Conservation (phyloP, 2,888 invertebrate genomes). For the Ditylenchus weischeri region DNA sequence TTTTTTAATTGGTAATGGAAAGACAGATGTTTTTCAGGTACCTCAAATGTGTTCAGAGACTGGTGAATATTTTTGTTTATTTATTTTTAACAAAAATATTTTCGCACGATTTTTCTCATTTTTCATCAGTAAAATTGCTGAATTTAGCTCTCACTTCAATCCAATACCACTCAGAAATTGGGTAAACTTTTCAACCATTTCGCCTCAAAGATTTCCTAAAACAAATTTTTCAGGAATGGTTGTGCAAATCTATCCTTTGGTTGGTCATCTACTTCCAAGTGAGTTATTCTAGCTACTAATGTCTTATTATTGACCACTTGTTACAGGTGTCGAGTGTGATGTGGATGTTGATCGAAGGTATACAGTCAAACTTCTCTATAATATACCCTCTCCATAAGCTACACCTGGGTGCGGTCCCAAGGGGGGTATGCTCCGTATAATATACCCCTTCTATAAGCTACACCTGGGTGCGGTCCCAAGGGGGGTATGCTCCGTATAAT, state of each 20-base stretch:
- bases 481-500: no score
- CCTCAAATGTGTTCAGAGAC: conserved; percentile 52
- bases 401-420: no score
- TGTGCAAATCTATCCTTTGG: conserved; percentile 64
- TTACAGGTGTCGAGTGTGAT: conserved; percentile 64
- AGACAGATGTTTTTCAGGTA: conserved; percentile 22
- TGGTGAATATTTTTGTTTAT: conserved; percentile 17
- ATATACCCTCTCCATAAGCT: no score
- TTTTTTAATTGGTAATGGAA: no score
- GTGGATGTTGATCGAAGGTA: conserved; percentile 66
- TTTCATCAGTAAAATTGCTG: no score
- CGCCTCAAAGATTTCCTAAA: background rate
- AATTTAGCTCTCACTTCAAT: conserved; percentile 40
- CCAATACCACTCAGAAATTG: conserved; percentile 43
- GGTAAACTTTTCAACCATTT: conserved; percentile 21
- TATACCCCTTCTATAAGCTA: no score
- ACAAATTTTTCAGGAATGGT: conserved; percentile 62
- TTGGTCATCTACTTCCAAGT: conserved; percentile 63
- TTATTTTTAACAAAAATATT: no score
- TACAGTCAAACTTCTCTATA: no score
- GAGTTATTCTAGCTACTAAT: background rate
- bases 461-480: no score
- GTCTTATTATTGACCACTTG: background rate
- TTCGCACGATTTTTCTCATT: no score
- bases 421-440: no score